Conservation (phyloP, 2,888 invertebrate genomes). For the Byasa hedistus region DNA sequence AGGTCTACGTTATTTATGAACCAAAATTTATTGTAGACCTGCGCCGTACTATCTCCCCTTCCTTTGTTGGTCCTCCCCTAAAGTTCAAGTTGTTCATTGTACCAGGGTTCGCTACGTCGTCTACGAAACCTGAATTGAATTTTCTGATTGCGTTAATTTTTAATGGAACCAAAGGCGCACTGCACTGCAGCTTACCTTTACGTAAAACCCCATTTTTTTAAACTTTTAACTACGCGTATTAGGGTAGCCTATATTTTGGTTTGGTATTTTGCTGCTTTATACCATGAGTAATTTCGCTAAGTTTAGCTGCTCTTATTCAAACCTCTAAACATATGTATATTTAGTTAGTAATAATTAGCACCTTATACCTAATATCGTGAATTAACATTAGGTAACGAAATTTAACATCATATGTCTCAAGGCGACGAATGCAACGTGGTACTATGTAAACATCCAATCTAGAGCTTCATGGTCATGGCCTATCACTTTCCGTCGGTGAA, state of each 20-base stretch:
- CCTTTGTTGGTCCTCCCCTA: conserved; percentile 35
- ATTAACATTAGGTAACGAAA: too few relatives aligned
- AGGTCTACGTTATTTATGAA: conserved; percentile 20
- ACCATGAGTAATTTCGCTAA: too few relatives aligned
- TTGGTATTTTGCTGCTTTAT: too few relatives aligned
- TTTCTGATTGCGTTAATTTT: conserved; percentile 26
- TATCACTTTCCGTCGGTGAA: too few relatives aligned
- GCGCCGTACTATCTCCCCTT: conserved; percentile 29
- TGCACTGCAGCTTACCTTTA: conserved; percentile 20
- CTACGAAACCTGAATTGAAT: conserved; percentile 30
- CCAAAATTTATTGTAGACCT: conserved; percentile 22
- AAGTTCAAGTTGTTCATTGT: conserved; percentile 33
- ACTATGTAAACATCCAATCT: too few relatives aligned
- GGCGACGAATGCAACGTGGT: too few relatives aligned
- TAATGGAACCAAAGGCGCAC: conserved; percentile 20
- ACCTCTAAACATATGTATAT: too few relatives aligned
- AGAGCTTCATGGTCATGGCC: too few relatives aligned
- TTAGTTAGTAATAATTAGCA: too few relatives aligned
- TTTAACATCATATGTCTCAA: too few relatives aligned
- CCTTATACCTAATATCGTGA: too few relatives aligned
- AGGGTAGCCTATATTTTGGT: not conserved
- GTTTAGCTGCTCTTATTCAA: too few relatives aligned
- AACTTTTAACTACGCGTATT: not conserved
- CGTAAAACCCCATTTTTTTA: not conserved
- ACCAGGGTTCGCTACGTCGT: conserved; percentile 19